Evolutionary conservation across 2,113 vertebrate species (phyloP).

Genomic region (Toxotes jaculatrix): DNA sequence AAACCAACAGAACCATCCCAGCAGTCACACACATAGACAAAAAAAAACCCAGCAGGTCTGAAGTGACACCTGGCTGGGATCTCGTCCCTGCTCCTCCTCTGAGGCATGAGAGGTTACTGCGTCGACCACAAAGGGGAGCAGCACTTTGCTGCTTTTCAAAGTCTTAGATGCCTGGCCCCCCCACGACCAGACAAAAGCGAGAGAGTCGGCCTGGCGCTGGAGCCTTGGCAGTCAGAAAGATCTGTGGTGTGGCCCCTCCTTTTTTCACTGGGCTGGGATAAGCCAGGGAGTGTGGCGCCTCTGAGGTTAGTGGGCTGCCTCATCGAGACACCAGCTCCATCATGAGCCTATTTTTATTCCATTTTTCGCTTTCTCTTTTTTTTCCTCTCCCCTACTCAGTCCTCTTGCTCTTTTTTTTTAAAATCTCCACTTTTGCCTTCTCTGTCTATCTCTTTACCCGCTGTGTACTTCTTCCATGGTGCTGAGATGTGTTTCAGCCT

Average conservation of each 20-base stretch:
- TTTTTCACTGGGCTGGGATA: conserved; percentile 74
- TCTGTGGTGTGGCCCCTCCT: conserved; percentile 82
- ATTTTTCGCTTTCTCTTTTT: conserved; percentile 69
- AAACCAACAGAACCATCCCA: conserved; percentile 35
- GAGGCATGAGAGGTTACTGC: conserved; percentile 34
- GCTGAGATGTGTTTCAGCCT: conserved; percentile 67
- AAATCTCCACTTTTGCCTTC: conserved; percentile 42
- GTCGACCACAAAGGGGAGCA: conserved; percentile 33
- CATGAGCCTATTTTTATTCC: conserved; percentile 84
- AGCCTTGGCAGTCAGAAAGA: conserved; percentile 75
- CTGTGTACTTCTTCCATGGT: conserved; percentile 53
- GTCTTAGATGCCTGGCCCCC: conserved; percentile 51
- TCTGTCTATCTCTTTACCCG: conserved; percentile 51
- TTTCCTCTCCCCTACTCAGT: conserved; percentile 45
- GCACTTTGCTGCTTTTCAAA: conserved; percentile 51
- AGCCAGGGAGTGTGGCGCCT: conserved; percentile 85
- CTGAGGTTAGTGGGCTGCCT: conserved; percentile 85
- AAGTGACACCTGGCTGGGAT: conserved; percentile 52
- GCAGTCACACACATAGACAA: conserved; percentile 5
- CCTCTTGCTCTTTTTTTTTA: conserved; percentile 46
- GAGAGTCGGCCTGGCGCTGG: conserved; percentile 64
- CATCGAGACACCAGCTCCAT: conserved; percentile 84
- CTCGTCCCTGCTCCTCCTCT: conserved; percentile 11
- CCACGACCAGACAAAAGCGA: conserved; percentile 66
- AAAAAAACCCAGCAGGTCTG: conserved; percentile 24